phyloP scores from a whole-genome alignment of 2,113 vertebrate species.

The Rhadina sibilatrix region DNA sequence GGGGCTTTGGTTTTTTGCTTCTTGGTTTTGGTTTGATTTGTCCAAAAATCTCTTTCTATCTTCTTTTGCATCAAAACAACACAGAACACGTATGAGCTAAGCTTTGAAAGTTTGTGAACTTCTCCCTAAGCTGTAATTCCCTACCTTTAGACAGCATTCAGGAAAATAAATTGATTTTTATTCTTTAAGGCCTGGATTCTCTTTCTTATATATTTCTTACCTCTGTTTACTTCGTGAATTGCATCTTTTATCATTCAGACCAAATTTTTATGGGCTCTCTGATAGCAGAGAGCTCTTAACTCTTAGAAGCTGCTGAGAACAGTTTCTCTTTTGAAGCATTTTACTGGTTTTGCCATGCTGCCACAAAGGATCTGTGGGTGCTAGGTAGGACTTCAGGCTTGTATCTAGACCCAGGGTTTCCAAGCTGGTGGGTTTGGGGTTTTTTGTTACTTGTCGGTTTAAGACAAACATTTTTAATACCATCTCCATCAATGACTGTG shows the following conservation, averaged over 20 bases:
- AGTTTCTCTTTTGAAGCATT: background rate
- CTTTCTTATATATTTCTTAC: background rate
- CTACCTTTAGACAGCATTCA: background rate
- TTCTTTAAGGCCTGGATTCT: background rate
- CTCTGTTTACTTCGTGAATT: background rate
- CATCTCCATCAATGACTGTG: background rate
- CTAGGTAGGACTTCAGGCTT: background rate
- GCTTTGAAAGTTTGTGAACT: background rate
- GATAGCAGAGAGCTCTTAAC: background rate
- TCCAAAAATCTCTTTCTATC: background rate
- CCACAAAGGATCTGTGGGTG: background rate
- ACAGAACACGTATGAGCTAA: background rate
- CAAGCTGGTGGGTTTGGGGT: rapidly evolving
- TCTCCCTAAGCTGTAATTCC: background rate
- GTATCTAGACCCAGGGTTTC: background rate
- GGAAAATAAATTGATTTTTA: background rate
- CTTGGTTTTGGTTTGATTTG: background rate
- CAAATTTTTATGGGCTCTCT: background rate
- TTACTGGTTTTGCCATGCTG: background rate
- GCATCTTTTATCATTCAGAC: background rate
- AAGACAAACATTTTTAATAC: background rate
- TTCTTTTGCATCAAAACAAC: background rate
- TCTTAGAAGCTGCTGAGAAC: background rate
- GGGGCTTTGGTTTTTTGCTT: background rate
- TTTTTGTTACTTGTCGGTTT: background rate